Evolutionary conservation across 2,113 vertebrate species (phyloP).

Genomic region (Dromiciops gliroides): DNA sequence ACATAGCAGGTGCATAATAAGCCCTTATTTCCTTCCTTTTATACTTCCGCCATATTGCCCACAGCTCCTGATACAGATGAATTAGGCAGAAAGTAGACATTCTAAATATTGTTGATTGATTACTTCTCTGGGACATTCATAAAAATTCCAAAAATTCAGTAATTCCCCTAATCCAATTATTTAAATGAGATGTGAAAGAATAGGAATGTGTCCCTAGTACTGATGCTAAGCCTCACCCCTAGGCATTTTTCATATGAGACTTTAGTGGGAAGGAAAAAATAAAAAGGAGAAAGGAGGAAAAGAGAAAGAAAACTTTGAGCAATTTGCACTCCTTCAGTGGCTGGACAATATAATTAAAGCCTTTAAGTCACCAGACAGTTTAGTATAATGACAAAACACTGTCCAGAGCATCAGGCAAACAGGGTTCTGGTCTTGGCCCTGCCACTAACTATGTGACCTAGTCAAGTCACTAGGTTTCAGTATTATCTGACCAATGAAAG

Average conservation of each 20-base stretch:
- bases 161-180: background rate
- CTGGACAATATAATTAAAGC: background rate
- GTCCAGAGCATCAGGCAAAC: background rate
- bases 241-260: background rate
- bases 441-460: background rate
- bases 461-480: background rate
- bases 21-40: background rate
- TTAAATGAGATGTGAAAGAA: background rate
- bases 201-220: background rate
- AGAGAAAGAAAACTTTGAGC: no score
- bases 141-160: background rate
- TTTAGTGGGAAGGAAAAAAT: background rate
- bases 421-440: background rate
- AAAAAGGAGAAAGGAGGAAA: background rate
- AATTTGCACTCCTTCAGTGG: no score
- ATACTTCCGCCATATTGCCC: no score
- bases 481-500: background rate
- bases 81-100: background rate
- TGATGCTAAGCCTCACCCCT: background rate
- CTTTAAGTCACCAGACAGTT: background rate
- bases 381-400: background rate
- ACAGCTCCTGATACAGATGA: background rate
- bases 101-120: background rate
- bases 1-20: background rate
- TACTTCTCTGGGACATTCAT: background rate